A percentile compares a stretch with the other conserved stretches of the same genome.
These are phyloP conservation scores for Diaprepes abbreviatus DNA, from an alignment of 2,888 invertebrate species.

Conservation along the genomic window DNA sequence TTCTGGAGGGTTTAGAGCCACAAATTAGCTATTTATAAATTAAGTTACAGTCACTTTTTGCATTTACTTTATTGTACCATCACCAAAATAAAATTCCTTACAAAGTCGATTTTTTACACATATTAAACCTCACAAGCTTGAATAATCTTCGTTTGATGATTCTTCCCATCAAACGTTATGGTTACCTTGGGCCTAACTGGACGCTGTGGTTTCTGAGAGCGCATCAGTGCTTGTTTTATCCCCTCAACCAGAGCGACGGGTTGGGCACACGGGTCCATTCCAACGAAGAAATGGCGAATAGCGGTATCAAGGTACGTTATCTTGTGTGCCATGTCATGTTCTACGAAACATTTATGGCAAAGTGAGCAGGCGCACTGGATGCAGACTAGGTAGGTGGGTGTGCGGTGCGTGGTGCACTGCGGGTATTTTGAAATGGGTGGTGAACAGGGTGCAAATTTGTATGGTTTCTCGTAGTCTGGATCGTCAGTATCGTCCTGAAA, in stretches of 20 bases:
- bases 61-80: too few species aligned
- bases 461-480: too few species aligned
- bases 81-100: neutral
- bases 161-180: too few species aligned
- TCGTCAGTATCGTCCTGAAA: too few species aligned
- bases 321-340: neutral
- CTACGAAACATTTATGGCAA: neutral
- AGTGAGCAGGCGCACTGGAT: neutral
- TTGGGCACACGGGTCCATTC: neutral
- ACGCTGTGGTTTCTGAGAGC: too few species aligned
- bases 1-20: too few species aligned
- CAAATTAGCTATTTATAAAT: too few species aligned
- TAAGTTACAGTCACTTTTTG: neutral
- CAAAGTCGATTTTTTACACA: too few species aligned
- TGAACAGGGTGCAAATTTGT: neutral
- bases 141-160: too few species aligned
- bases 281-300: neutral
- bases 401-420: neutral
- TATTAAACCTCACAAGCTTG: too few species aligned
- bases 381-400: neutral
- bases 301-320: neutral
- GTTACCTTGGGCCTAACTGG: too few species aligned
- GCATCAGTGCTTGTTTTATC: too few species aligned
- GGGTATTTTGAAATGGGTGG: neutral
- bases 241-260: neutral